Conservation (phyloP, 2,888 invertebrate genomes). For the Tiliacea citrago region DNA sequence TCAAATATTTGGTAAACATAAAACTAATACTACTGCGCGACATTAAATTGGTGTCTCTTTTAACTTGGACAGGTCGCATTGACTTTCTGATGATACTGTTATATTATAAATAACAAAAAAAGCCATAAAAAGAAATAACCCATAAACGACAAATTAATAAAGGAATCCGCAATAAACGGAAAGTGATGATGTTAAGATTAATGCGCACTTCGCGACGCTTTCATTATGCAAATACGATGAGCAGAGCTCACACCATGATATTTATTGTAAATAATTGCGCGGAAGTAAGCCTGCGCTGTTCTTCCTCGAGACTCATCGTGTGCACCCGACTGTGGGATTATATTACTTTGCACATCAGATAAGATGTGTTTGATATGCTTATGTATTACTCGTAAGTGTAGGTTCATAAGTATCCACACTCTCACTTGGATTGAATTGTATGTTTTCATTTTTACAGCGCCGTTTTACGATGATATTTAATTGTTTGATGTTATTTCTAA, state of each 20-base stretch:
- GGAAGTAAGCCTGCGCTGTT: conserved; percentile 59
- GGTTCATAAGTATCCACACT: conserved; percentile 11
- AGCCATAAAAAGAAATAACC: background rate
- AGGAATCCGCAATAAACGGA: conserved; percentile 31
- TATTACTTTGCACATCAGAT: conserved; percentile 53
- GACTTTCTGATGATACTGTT: no score
- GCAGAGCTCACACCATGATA: conserved; percentile 43
- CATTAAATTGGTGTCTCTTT: background rate
- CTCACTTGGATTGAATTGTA: conserved; percentile 29
- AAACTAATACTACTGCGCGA: background rate
- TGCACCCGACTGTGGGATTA: conserved; percentile 68
- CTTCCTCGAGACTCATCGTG: conserved; percentile 63
- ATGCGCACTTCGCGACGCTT: conserved; percentile 46
- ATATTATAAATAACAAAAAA: background rate
- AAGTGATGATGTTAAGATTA: conserved; percentile 49
- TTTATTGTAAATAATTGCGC: conserved; percentile 68
- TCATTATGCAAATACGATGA: conserved; percentile 64
- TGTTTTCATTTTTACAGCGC: conserved; percentile 4
- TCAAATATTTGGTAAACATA: background rate
- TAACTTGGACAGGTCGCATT: no score
- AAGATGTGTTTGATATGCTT: conserved; percentile 28
- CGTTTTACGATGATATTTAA: background rate
- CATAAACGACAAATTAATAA: conserved; percentile 7
- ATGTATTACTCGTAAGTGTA: background rate
- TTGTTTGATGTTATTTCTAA: background rate